Percentiles rank a stretch among this genome's conserved stretches.
Conservation (phyloP, 2,113 vertebrate genomes). For the mouse (Mus musculus) region DNA sequence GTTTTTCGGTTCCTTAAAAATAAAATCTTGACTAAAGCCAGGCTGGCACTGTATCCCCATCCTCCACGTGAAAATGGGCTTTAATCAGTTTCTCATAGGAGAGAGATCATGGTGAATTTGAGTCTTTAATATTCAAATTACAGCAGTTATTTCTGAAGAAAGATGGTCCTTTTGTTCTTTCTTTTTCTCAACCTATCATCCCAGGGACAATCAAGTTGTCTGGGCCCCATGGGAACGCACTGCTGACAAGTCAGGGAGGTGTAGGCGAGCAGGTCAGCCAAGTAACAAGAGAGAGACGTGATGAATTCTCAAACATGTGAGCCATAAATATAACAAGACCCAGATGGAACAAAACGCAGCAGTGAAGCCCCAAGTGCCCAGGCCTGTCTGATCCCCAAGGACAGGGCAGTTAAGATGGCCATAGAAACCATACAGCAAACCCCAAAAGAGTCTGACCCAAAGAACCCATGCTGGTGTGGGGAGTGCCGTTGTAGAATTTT, state of each 20-base stretch:
- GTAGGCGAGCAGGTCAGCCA: constrained; percentile 28
- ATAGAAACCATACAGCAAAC: background rate
- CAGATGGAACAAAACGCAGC: background rate
- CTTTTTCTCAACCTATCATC: background rate
- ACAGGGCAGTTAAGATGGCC: background rate
- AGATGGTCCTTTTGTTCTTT: constrained; percentile 12
- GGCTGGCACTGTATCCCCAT: background rate
- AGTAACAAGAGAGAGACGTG: background rate
- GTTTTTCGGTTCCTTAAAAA: constrained; percentile 13
- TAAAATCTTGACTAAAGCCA: background rate
- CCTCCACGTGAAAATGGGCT: background rate
- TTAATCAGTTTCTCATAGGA: background rate
- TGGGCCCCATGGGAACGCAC: background rate
- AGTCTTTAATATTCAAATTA: background rate
- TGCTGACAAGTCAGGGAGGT: background rate
- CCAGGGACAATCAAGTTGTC: background rate
- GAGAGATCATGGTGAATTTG: background rate
- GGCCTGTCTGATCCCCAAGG: background rate
- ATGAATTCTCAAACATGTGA: background rate
- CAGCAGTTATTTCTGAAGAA: constrained; percentile 6
- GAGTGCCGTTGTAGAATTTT: accelerated
- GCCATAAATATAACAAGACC: background rate
- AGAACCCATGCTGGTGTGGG: accelerated
- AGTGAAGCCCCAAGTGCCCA: background rate
- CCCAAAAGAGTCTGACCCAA: background rate